Evolutionary conservation across 2,797 vertebrate genomes (phyloP).

Genomic region (Microhierax caerulescens): DNA sequence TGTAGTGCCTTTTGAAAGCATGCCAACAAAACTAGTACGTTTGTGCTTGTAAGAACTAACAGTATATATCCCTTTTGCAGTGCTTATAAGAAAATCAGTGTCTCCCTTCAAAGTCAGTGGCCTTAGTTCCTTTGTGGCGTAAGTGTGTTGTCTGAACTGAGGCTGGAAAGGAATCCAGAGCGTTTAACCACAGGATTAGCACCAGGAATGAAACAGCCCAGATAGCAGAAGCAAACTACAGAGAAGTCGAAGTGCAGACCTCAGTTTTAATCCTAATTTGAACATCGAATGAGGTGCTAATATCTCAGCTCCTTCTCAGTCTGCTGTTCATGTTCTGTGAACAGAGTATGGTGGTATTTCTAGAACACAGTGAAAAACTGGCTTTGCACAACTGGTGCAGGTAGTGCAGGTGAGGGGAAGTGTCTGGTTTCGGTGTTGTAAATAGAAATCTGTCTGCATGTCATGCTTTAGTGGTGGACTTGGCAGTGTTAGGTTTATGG

Average conservation of each 20-base stretch:
- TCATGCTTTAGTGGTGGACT: too few relatives aligned
- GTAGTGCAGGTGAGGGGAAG: background rate
- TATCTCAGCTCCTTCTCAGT: background rate
- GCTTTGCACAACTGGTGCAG: background rate
- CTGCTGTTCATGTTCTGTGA: background rate
- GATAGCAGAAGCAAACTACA: background rate
- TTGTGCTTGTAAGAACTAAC: background rate
- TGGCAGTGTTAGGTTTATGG: too few relatives aligned
- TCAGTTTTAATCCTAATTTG: slow-evolving; percentile 10
- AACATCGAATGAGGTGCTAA: background rate
- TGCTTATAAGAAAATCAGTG: background rate
- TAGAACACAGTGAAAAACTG: background rate
- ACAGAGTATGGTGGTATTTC: background rate
- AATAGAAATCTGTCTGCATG: background rate
- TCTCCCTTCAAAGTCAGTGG: background rate
- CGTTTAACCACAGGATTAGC: background rate
- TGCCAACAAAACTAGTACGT: background rate
- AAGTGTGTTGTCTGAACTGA: background rate
- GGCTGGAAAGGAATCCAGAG: background rate
- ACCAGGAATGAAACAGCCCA: background rate
- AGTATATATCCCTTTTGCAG: background rate
- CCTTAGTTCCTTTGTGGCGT: background rate
- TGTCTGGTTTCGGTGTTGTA: background rate
- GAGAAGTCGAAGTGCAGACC: background rate
- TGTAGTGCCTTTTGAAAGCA: background rate